These are phyloP conservation scores for Parapsyche elsis DNA, from an alignment of 1,140 invertebrate genomes.

Conservation along the genomic window DNA sequence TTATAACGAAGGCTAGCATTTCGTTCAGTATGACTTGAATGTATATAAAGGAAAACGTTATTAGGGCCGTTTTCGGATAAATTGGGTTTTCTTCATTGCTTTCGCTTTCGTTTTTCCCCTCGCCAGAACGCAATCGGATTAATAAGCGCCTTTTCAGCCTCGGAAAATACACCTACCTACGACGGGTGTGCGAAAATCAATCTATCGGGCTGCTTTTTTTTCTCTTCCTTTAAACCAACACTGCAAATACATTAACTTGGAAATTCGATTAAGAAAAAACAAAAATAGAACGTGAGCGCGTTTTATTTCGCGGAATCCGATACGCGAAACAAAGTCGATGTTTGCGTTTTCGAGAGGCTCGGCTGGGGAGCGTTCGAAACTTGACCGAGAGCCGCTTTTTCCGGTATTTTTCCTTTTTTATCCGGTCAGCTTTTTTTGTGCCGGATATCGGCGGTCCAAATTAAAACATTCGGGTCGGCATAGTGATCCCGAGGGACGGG, in stretches of 20 bases:
- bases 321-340: too few relatives aligned
- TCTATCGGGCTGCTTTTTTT: neutral
- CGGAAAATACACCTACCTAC: neutral
- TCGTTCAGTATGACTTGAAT: conserved; percentile 28
- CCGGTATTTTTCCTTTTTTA: too few relatives aligned
- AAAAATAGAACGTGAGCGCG: too few relatives aligned
- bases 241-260: neutral
- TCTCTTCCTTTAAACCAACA: neutral
- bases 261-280: neutral
- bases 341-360: too few relatives aligned
- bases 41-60: conserved; percentile 23
- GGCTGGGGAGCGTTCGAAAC: too few relatives aligned
- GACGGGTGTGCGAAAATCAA: neutral
- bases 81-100: conserved; percentile 27
- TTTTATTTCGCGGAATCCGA: too few relatives aligned
- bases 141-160: neutral
- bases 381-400: too few relatives aligned
- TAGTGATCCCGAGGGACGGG: conserved; percentile 1
- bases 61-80: conserved; percentile 17
- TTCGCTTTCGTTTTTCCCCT: neutral
- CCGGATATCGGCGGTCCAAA: neutral
- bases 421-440: neutral
- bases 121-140: neutral
- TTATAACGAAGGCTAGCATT: conserved; percentile 31
- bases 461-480: conserved; percentile 6